Evolutionary conservation across 2,797 vertebrate species (phyloP).

Genomic region (Zenarchopterus dispar): DNA sequence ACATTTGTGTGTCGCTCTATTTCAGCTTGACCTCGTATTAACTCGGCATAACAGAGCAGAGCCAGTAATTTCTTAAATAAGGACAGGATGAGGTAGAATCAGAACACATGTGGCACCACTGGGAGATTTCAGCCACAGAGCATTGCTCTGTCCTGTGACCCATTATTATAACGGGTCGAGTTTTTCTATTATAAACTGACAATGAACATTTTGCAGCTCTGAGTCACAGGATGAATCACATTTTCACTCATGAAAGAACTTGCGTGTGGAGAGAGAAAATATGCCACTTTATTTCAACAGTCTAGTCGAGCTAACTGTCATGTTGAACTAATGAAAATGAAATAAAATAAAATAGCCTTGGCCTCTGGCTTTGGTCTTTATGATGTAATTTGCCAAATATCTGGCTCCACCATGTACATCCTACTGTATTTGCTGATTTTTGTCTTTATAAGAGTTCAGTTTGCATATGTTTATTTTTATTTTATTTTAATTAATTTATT

Average conservation of each 20-base stretch:
- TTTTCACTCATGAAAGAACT: conserved; percentile 1
- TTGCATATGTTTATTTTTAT: no score
- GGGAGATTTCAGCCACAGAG: not conserved
- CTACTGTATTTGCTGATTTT: no score
- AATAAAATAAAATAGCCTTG: no score
- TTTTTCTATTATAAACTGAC: conserved; percentile 6
- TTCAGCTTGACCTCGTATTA: conserved; percentile 18
- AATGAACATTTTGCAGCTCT: not conserved
- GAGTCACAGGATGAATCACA: conserved; percentile 12
- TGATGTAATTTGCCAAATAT: no score
- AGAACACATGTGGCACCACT: not conserved
- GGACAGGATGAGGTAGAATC: not conserved
- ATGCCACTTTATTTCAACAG: not conserved
- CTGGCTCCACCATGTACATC: no score
- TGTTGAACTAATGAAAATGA: no score
- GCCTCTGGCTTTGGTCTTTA: no score
- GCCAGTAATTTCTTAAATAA: conserved; percentile 46
- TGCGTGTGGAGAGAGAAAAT: not conserved
- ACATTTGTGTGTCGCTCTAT: conserved; percentile 6
- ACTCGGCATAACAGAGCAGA: conserved; percentile 26
- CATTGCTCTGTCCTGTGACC: not conserved
- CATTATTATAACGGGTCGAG: not conserved
- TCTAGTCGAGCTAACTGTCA: conserved; percentile 7
- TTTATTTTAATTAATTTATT: no score
- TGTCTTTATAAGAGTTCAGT: no score